A percentile compares a stretch with the other conserved stretches of the same genome.
Conservation (phyloP, 2,113 vertebrate species). For the Caranx melampygus region DNA sequence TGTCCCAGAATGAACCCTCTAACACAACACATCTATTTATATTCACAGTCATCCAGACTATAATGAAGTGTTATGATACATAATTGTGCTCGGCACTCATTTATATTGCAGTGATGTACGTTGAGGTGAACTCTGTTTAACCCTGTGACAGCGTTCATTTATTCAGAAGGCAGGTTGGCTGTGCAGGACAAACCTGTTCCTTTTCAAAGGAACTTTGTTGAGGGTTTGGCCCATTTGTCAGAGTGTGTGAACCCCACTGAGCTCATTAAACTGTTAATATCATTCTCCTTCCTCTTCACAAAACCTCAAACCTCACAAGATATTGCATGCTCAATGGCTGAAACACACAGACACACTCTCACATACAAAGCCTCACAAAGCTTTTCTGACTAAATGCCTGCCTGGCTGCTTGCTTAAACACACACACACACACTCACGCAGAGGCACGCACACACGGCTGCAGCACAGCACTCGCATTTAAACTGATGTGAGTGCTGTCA, state of each 20-base stretch:
- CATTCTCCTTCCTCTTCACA: conserved; percentile 53
- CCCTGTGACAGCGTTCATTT: conserved; percentile 62
- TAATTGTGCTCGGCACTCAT: conserved; percentile 44
- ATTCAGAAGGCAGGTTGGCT: conserved; percentile 60
- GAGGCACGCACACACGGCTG: conserved; percentile 41
- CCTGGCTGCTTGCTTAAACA: conserved; percentile 65
- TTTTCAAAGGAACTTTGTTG: conserved; percentile 51
- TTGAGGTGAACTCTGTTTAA: conserved; percentile 65
- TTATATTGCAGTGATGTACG: conserved; percentile 54
- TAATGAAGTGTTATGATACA: conserved; percentile 24
- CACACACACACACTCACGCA: conserved; percentile 52
- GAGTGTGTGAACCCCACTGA: conserved; percentile 57
- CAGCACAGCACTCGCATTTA: conserved; percentile 81
- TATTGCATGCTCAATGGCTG: conserved; percentile 51
- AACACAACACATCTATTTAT: conserved; percentile 9
- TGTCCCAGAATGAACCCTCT: background rate
- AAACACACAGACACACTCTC: conserved; percentile 41
- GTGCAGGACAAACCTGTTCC: conserved; percentile 73
- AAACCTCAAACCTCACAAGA: conserved; percentile 64
- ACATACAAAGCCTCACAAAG: conserved; percentile 71
- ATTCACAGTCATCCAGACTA: conserved; percentile 3
- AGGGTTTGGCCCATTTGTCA: conserved; percentile 40
- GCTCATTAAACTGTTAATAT: conserved; percentile 76
- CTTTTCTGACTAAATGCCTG: conserved; percentile 73
- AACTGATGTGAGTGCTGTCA: conserved; percentile 85